These are phyloP conservation scores for Amblyornis subalaris DNA, from an alignment of 2,113 vertebrate genomes.

Conservation along the genomic window DNA sequence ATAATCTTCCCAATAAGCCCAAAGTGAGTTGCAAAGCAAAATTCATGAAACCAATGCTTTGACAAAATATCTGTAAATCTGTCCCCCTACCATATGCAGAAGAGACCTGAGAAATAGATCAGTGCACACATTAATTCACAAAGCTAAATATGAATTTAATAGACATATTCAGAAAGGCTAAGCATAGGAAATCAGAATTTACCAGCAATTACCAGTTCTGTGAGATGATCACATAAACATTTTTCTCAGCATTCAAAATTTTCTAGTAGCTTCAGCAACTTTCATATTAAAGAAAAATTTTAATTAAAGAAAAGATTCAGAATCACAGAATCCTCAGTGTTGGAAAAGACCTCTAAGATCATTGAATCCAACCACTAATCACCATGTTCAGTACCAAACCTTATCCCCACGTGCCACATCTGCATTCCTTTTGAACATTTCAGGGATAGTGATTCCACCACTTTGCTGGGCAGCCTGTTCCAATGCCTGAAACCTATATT, in stretches of 20 bases:
- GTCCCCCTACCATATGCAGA: background rate
- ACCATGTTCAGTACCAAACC: background rate
- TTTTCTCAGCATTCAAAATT: background rate
- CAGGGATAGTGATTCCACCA: background rate
- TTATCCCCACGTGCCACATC: background rate
- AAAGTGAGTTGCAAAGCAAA: background rate
- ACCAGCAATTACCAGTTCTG: background rate
- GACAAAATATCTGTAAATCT: background rate
- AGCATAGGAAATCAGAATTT: background rate
- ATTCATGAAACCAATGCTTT: background rate
- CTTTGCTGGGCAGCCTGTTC: background rate
- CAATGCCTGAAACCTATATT: background rate
- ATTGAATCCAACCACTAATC: background rate
- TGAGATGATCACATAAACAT: background rate
- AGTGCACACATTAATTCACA: background rate
- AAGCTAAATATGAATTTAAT: background rate
- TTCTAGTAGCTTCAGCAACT: background rate
- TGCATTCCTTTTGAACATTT: background rate
- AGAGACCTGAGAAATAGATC: background rate
- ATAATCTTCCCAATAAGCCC: background rate
- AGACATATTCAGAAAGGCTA: background rate
- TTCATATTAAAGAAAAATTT: background rate
- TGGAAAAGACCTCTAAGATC: background rate
- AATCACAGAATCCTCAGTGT: background rate
- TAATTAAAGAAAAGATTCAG: background rate